phyloP scores from a whole-genome alignment of 2,797 vertebrate species.

The Siniperca scherzeri region DNA sequence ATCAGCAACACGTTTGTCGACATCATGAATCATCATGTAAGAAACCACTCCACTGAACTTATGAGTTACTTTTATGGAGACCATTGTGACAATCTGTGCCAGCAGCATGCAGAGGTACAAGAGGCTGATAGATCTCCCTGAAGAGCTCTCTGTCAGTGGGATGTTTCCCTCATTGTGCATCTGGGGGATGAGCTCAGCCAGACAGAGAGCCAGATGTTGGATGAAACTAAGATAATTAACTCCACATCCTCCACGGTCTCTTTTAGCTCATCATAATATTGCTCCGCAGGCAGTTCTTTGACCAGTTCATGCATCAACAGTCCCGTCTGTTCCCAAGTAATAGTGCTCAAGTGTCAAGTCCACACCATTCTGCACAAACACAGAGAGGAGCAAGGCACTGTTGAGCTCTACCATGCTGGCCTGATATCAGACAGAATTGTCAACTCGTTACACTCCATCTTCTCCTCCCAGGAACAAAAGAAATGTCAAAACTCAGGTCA shows the following conservation, averaged over 20 bases:
- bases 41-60: background rate
- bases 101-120: background rate
- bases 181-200: conserved; percentile 19
- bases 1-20: background rate
- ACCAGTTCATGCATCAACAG: conserved; percentile 16
- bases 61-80: background rate
- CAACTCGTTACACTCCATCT: too few species aligned
- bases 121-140: background rate
- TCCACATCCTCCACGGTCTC: background rate
- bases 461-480: too few species aligned
- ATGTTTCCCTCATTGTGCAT: conserved; percentile 5
- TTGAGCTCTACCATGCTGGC: background rate
- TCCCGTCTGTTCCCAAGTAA: conserved; percentile 16
- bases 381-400: background rate
- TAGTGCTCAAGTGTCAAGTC: background rate
- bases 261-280: conserved; percentile 3
- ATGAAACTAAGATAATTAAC: background rate
- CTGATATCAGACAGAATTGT: too few species aligned
- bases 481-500: too few species aligned
- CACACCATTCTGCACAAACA: conserved; percentile 8
- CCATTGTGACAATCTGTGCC: background rate
- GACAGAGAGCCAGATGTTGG: conserved; percentile 33
- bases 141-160: background rate
- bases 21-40: background rate
- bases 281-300: background rate